Evolutionary conservation across 2,113 vertebrate genomes (phyloP).

Genomic region (Urocitellus parryii): DNA sequence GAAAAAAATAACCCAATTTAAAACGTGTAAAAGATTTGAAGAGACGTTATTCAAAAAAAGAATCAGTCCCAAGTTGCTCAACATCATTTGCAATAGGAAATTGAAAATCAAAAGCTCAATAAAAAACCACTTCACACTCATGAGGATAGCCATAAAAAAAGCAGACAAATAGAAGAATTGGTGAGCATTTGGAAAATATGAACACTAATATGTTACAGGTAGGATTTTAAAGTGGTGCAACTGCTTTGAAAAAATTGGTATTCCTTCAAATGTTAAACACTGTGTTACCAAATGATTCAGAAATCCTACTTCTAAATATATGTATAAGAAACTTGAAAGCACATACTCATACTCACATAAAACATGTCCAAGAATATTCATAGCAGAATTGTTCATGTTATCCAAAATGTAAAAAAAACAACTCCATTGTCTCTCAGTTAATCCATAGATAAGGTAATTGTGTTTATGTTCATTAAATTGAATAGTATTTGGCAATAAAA

Average conservation of each 20-base stretch:
- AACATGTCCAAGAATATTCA: background rate
- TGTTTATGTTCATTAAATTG: background rate
- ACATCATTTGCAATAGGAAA: constrained; percentile 1
- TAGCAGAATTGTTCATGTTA: constrained; percentile 9
- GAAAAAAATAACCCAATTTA: background rate
- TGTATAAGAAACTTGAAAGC: background rate
- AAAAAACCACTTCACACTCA: background rate
- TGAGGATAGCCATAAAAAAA: background rate
- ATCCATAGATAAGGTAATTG: background rate
- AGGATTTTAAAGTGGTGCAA: background rate
- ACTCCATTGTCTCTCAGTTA: background rate
- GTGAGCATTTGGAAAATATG: background rate
- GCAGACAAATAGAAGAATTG: background rate
- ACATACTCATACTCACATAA: background rate
- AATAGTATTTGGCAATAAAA: background rate
- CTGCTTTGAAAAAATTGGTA: background rate
- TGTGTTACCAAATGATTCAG: background rate
- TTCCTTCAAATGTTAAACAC: background rate
- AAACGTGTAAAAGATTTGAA: background rate
- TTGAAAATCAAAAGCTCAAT: background rate
- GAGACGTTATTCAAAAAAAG: background rate
- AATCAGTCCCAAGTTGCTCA: background rate
- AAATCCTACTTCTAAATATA: background rate
- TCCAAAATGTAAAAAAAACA: background rate
- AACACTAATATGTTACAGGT: background rate